Percentiles rank a stretch among this genome's conserved stretches.
phyloP scores from a whole-genome alignment of 2,113 vertebrate genomes.

The Microcebus griseorufus region DNA sequence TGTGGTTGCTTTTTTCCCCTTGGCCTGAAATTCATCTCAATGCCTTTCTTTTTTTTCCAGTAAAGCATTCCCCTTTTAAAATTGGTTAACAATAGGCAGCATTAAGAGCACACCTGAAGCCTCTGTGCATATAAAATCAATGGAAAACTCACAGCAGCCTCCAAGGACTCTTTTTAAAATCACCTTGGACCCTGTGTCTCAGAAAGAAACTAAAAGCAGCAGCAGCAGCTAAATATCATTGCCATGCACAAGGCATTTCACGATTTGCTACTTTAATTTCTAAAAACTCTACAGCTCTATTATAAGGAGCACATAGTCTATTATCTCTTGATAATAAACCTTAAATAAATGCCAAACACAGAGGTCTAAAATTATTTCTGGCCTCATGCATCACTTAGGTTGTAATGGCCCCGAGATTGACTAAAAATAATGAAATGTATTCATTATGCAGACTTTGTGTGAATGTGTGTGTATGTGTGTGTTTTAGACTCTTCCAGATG shows the following conservation, averaged over 20 bases:
- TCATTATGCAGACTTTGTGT: not conserved
- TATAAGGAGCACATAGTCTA: conserved; percentile 69
- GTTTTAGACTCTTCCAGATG: not conserved
- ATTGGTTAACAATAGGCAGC: conserved; percentile 46
- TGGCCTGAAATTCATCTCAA: not conserved
- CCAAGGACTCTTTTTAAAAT: conserved; percentile 64
- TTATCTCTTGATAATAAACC: conserved; percentile 75
- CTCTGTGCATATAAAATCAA: conserved; percentile 52
- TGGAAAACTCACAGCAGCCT: conserved; percentile 53
- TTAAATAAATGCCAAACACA: conserved; percentile 73
- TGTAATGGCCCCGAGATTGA: conserved; percentile 49
- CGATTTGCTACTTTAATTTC: conserved; percentile 73
- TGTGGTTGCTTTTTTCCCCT: not conserved
- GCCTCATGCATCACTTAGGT: conserved; percentile 48
- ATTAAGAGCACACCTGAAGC: conserved; percentile 27
- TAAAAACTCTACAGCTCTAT: conserved; percentile 55
- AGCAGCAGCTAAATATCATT: conserved; percentile 61
- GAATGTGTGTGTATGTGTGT: not conserved
- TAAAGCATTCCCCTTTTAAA: conserved; percentile 9
- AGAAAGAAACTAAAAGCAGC: conserved; percentile 53
- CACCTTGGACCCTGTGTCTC: conserved; percentile 57
- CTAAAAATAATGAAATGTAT: conserved; percentile 66
- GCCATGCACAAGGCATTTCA: conserved; percentile 54
- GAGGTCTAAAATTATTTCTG: conserved; percentile 75
- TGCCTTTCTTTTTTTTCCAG: not conserved